Percentiles rank a stretch among this genome's conserved stretches.
Conservation (phyloP, 2,888 invertebrate genomes). For the Parascotia fuliginaria region DNA sequence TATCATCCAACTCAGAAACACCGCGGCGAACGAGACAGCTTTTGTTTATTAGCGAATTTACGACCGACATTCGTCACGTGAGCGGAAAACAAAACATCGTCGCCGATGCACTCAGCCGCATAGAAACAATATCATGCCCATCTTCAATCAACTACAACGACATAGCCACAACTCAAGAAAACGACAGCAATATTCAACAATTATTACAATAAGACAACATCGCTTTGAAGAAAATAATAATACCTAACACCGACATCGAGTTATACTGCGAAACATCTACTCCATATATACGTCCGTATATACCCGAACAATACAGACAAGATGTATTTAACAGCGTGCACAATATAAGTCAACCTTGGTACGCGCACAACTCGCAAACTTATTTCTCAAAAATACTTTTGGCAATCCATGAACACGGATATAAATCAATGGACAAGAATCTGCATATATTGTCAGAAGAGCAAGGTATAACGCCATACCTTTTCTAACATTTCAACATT, state of each 20-base stretch:
- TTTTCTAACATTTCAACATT: not conserved
- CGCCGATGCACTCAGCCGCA: not conserved
- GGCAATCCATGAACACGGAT: conserved; percentile 8
- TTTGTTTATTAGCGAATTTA: not conserved
- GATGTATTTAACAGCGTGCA: not conserved
- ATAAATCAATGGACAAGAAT: not conserved
- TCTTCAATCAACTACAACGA: not conserved
- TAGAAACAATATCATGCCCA: not conserved
- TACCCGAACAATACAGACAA: not conserved
- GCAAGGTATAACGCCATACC: conserved; percentile 9
- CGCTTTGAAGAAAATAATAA: not conserved
- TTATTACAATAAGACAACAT: not conserved
- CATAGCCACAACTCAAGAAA: not conserved
- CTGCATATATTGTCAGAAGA: conserved; percentile 5
- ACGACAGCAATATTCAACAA: not conserved
- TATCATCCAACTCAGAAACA: not conserved
- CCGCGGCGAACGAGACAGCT: not conserved
- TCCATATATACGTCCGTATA: not conserved
- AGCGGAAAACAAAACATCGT: not conserved
- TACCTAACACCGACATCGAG: too few species aligned
- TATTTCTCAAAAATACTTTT: conserved; percentile 1
- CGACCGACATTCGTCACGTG: not conserved
- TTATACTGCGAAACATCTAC: not conserved
- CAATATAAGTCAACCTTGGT: not conserved
- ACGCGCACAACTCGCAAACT: not conserved